Evolutionary conservation across 1,140 invertebrate species (phyloP).

Genomic region (Penaeus vannamei): DNA sequence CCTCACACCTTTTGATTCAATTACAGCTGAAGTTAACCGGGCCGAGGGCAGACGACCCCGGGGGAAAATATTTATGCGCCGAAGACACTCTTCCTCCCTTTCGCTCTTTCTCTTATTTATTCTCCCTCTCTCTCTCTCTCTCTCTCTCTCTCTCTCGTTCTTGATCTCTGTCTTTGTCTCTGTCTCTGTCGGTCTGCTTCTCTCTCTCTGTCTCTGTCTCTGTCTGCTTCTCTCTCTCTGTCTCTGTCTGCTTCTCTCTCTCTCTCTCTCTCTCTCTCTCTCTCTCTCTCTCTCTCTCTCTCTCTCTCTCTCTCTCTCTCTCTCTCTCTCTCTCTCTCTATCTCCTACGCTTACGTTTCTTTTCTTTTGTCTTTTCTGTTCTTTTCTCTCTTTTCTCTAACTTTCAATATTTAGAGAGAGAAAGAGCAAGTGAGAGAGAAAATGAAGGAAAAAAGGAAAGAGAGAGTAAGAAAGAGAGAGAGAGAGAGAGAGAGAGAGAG

Average conservation of each 20-base stretch:
- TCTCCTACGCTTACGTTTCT: too few relatives aligned
- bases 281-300: slow-evolving; percentile 8
- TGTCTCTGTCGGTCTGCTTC: neutral
- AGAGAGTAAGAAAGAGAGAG: too few relatives aligned
- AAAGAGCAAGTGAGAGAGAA: too few relatives aligned
- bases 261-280: slow-evolving; percentile 2
- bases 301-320: slow-evolving; percentile 34
- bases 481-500: too few relatives aligned
- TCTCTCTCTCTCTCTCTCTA: slow-evolving; percentile 14
- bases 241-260: neutral
- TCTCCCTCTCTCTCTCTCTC: slow-evolving; percentile 3
- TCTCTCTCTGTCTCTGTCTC: slow-evolving; percentile 33
- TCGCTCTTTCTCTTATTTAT: neutral
- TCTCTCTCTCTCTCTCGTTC: neutral
- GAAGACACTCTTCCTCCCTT: neutral
- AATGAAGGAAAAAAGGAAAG: too few relatives aligned
- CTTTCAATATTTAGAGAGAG: too few relatives aligned
- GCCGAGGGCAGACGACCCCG: too few relatives aligned
- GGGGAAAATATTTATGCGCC: too few relatives aligned
- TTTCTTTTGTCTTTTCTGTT: too few relatives aligned
- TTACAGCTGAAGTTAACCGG: too few relatives aligned
- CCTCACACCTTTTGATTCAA: neutral
- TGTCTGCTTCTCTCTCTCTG: neutral
- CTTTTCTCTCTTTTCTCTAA: too few relatives aligned
- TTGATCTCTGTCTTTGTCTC: neutral